Percentiles rank a stretch among this genome's conserved stretches.
These are phyloP conservation scores for Penaeus japonicus DNA, from an alignment of 1,140 invertebrate genomes.

Conservation along the genomic window DNA sequence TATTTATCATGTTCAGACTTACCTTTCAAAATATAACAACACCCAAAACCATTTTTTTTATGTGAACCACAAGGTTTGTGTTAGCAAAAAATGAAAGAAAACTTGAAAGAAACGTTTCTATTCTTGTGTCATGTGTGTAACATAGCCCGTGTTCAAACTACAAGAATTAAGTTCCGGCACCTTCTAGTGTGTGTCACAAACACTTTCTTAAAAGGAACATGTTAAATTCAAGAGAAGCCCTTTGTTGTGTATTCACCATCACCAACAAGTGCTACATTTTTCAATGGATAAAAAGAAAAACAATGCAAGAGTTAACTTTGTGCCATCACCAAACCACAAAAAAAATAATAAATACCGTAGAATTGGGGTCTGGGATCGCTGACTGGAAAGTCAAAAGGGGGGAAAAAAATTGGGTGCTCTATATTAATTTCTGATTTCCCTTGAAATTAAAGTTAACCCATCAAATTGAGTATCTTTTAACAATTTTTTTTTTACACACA, in stretches of 20 bases:
- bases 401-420: background rate
- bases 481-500: too few relatives aligned
- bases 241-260: too few relatives aligned
- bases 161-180: background rate
- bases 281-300: background rate
- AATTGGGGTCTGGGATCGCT: constrained; percentile 48
- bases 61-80: too few relatives aligned
- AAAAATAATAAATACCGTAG: constrained; percentile 48
- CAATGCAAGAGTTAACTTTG: background rate
- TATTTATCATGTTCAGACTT: too few relatives aligned
- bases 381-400: constrained; percentile 35
- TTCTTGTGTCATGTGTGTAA: too few relatives aligned
- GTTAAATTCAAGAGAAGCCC: too few relatives aligned
- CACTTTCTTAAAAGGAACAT: background rate
- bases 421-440: background rate
- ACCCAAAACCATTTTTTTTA: too few relatives aligned
- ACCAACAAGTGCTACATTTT: too few relatives aligned
- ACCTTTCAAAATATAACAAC: too few relatives aligned
- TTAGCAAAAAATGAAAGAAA: background rate
- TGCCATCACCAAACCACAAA: constrained; percentile 18
- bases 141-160: background rate
- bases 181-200: background rate
- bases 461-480: too few relatives aligned
- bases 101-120: background rate
- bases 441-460: too few relatives aligned